Evolutionary conservation across 2,888 invertebrate species (phyloP), one percentile per base, ranked within the genome.

Genomic region (Yponomeuta sedellus): DNA sequence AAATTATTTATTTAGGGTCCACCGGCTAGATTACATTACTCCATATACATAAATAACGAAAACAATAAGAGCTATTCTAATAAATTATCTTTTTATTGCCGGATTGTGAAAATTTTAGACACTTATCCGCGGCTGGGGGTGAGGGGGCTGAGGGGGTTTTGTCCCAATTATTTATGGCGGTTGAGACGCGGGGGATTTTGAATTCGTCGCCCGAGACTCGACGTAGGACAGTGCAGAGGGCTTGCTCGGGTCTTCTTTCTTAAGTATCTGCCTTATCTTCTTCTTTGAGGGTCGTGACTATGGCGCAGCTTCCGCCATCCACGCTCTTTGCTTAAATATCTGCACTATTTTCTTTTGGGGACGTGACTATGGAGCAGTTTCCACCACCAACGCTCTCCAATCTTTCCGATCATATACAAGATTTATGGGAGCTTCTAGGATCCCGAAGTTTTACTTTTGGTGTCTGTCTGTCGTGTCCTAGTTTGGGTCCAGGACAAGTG

Each of bases 61-160:
- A 90, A 90, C 90, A 91, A 90, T 91, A 91, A 91, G 88, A 89
- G 90, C 88, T 88, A 90, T 91, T 89, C 87, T 90, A 88, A 90
- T 90, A 91, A 91, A 91, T 91, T 91, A 91, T 90, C 90, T 91
- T 91, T 91, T 91, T 91, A 91, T 90, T 91, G 88, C 91, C 85
- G 90, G 90, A 90, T 91, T 91, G 91, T 91, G 90, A 91, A 91
- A 91, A 91, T 91, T 90, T 91, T 88, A 88, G 90, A 91, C 90
- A 90, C 90, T 91, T 90, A 90, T 89, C 89, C 89, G 83, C 84
- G 83, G 76, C 74, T 73, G 70, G 71, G 77, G 79, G 78, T 79
- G 78, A 79, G 70, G 69, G 69, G 69, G 68, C 67, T 67, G 69
- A 68, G 66, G 68, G 62, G 86, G 83, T 87, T 88, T 90, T 88